Conservation (phyloP, 1,140 invertebrate genomes). For the Cylas formicarius region DNA sequence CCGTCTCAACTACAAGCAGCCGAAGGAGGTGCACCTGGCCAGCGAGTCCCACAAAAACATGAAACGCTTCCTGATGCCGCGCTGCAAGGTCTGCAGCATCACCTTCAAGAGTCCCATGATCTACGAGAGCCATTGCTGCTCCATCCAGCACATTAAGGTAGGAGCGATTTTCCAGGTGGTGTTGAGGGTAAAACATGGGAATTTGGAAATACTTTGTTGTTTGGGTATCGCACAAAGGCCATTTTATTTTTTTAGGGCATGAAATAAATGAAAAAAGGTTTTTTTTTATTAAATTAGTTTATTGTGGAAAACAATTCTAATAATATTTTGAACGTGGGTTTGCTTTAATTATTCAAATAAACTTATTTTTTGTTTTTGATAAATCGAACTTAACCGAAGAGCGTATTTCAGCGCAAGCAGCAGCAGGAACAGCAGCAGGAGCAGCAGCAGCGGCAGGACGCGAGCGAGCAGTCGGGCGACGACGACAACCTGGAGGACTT, state of each 20-base stretch:
- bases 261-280: background rate
- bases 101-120: conserved; percentile 73
- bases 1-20: conserved; percentile 69
- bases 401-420: conserved; percentile 59
- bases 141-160: conserved; percentile 71
- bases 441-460: no score
- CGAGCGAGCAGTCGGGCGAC: conserved; percentile 50
- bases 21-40: conserved; percentile 63
- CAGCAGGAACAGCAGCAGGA: conserved; percentile 41
- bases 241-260: no score
- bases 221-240: no score
- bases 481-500: conserved; percentile 76
- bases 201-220: background rate
- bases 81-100: conserved; percentile 62
- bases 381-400: no score
- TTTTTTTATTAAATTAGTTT: conserved; percentile 3
- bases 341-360: conserved; percentile 4
- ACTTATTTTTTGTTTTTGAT: no score
- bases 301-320: conserved; percentile 8
- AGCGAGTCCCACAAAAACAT: conserved; percentile 72
- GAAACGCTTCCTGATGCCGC: conserved; percentile 73
- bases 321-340: conserved; percentile 10
- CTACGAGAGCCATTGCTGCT: conserved; percentile 72
- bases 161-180: conserved; percentile 14
- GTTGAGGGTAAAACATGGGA: background rate